Base-by-base conservation (phyloP, 2,888 invertebrate species). In the Mylabris sibirica region DNA sequence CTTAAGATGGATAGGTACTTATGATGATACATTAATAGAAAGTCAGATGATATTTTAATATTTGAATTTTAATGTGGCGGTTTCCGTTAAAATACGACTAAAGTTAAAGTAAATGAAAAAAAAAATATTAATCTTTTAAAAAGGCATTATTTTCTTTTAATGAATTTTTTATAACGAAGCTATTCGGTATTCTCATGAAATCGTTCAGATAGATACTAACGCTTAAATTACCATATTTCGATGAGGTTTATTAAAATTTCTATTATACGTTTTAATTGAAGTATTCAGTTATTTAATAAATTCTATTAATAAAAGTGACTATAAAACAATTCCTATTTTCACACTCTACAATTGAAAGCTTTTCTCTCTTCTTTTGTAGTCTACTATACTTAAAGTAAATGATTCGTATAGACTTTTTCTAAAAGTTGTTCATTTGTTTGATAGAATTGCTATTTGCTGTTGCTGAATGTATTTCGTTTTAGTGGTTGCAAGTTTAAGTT, bases 401-500 rank as follows among this genome's bases (percentile, higher is more conserved):
- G 53, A 53, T 53, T 24, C 53, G 11, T 53, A 14, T 24, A 24
- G 12, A 24, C 3, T 53, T 53, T 53, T 22, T 53, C 3, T 53
- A 1, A 49, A 20, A 20, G 30, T 49, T 49, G 20, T 20, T 22
- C 12, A 12, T 12, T 53, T 53, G 11, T 53, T 11, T 2, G 3
- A 53, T 53, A 53, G 24, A 53, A 53, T 53, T 53, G 24, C 1
- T 24, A 53, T 53, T 20, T 49, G 20, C 49, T 49, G 49, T 49
- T 20, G 20, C 17, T 49, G 6, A 44, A 49, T 49, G 9, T 20
- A 34, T 60, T 34, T 34, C 22, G 30, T 34, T 24, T 17, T 34
- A 38, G 24, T 34, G 20, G 12, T 61, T 38, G 17, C 20, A 61
- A 41, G 61, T 24, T 38, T 14, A 1, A 64, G 22, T 64, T 63